A percentile compares a stretch with the other conserved stretches of the same genome.
Evolutionary conservation across 2,797 vertebrate species (phyloP).

Genomic region (Tarsius wallacei): DNA sequence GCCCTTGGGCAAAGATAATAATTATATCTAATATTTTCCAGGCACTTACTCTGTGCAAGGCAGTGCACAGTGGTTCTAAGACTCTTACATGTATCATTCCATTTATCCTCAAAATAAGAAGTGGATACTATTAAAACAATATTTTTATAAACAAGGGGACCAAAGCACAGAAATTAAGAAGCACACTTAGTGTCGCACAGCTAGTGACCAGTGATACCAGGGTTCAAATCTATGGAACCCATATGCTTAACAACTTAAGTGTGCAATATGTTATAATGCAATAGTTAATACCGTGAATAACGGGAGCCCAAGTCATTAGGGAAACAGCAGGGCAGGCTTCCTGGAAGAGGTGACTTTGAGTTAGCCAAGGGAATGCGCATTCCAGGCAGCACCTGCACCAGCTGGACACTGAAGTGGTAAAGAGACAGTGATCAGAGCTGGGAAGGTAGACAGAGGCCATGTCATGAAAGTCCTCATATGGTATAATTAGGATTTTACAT

Average conservation of each 20-base stretch:
- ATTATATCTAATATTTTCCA: not conserved
- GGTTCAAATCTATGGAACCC: not conserved
- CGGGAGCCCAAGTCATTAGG: not conserved
- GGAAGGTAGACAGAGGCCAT: not conserved
- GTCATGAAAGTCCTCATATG: not conserved
- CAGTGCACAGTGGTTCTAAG: not conserved
- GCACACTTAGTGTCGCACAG: not conserved
- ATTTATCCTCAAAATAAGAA: slow-evolving; percentile 30
- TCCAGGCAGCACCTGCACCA: not conserved
- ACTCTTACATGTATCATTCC: not conserved
- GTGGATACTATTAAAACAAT: not conserved
- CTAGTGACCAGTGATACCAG: not conserved
- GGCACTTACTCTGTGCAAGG: not conserved
- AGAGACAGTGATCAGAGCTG: not conserved
- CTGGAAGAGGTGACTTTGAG: not conserved
- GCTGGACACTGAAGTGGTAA: not conserved
- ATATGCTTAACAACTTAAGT: not conserved
- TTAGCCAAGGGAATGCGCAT: not conserved
- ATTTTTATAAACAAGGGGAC: not conserved
- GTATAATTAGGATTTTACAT: not conserved
- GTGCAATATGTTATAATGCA: not conserved
- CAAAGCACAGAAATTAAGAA: not conserved
- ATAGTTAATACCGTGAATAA: not conserved
- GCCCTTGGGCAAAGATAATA: not conserved
- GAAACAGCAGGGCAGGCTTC: not conserved